Evolutionary conservation across 2,113 vertebrate genomes (phyloP).

Genomic region (Cromileptes altivelis): DNA sequence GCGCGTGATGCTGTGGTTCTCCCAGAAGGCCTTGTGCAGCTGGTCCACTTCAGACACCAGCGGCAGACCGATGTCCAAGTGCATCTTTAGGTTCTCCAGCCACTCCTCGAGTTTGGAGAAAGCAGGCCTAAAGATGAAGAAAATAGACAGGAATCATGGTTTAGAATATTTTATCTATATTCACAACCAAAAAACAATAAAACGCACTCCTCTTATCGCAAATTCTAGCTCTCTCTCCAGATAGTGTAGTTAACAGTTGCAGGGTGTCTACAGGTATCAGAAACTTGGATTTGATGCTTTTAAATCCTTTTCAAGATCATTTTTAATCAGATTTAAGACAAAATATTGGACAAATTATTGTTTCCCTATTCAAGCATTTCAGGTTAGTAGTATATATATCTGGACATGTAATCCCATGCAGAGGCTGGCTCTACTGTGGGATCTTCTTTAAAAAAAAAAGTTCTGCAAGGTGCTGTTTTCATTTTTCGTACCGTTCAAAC

Average conservation of each 20-base stretch:
- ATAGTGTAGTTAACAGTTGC: not conserved
- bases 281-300: no score
- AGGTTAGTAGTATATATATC: no score
- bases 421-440: no score
- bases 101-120: slow-evolving; percentile 94
- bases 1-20: slow-evolving; percentile 80
- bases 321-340: no score
- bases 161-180: not conserved
- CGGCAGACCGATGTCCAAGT: slow-evolving; percentile 91
- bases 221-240: not conserved
- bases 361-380: no score
- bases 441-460: no score
- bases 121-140: slow-evolving; percentile 84
- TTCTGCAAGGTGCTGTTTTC: no score
- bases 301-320: no score
- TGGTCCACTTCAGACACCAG: slow-evolving; percentile 92
- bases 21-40: slow-evolving; percentile 90
- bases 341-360: no score
- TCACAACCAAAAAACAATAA: slow-evolving; percentile 1
- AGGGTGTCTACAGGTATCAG: no score
- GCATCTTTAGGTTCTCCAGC: slow-evolving; percentile 94
- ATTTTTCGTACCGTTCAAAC: no score
- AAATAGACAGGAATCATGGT: not conserved
- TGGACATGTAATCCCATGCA: no score
- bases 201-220: not conserved